phyloP scores from a whole-genome alignment of 1,140 invertebrate species.

The Neodiprion fabricii region DNA sequence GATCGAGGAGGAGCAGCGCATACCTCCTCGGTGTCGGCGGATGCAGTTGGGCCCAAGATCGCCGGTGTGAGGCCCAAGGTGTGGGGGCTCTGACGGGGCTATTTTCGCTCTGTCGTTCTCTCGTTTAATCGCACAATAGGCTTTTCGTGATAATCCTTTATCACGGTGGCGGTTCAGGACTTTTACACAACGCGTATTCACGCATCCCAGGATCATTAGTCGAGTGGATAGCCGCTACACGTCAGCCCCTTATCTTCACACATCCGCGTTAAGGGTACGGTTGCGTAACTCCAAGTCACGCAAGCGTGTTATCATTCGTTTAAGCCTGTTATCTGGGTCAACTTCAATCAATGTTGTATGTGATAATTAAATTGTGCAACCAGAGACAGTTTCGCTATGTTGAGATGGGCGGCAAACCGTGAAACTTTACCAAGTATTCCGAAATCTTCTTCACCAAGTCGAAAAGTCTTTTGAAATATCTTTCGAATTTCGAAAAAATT shows the following conservation, averaged over 20 bases:
- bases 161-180: constrained; percentile 32
- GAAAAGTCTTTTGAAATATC: too few relatives aligned
- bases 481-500: too few relatives aligned
- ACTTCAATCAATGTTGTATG: too few relatives aligned
- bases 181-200: constrained; percentile 45
- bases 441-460: too few relatives aligned
- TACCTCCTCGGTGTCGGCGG: constrained; percentile 14
- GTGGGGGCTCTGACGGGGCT: not conserved
- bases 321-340: too few relatives aligned
- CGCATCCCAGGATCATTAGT: constrained; percentile 42
- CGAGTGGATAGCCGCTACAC: constrained; percentile 16
- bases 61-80: not conserved
- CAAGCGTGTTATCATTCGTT: too few relatives aligned
- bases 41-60: constrained; percentile 16
- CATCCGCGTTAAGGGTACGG: not conserved
- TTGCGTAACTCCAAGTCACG: too few relatives aligned
- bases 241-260: not conserved
- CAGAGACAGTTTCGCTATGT: too few relatives aligned
- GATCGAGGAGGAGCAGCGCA: not conserved
- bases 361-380: too few relatives aligned
- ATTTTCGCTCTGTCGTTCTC: constrained; percentile 13
- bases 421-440: too few relatives aligned
- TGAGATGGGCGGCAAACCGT: too few relatives aligned
- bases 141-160: constrained; percentile 41
- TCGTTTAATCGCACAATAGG: constrained; percentile 23